Evolutionary conservation across 1,140 invertebrate genomes (phyloP), one percentile per base, ranked within the genome.

Genomic region (Philotrypesis tridentata): DNA sequence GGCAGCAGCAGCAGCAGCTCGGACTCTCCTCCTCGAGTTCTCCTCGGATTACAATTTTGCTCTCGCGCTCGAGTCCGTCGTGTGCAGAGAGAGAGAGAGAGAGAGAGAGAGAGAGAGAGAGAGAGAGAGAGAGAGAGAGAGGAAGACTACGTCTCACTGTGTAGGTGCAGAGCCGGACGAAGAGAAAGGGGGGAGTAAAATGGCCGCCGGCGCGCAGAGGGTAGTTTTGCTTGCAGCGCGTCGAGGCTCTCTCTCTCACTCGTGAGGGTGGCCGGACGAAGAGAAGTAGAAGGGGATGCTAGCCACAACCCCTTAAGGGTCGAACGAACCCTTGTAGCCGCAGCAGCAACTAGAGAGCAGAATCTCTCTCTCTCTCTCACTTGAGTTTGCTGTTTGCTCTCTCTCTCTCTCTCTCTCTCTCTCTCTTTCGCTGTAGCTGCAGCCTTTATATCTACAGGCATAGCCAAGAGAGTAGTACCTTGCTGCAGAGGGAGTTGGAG

Each of bases 221-320:
- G 87, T 87, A 86, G 87, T 84, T 87, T 87, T 85, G 86, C 84
- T 86, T 82, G 78, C 37, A 72, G 27, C 74, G 77, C 37, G 40
- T 84, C 84, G 87, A 90, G 89, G 89, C 89, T 90, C 89, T 88
- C 87, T 89, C 89, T 88, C 87, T 88, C 89, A 89, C 87, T 79
- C 33, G 78, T 37, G 79, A 65, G 80, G 79, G 80, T 82, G 63
- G 72, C 40, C 21, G 71, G 61, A 23, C 60, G 2, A 17, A 33
- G 70, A 29, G 25, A 14, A 55, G 48, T 12, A 6, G 29, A 29
- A 33, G 48, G 79, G 83, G 88, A 87, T 88, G 89, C 88, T 92
- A 92, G 91, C 91, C 91, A 91, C 91, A 92, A 91, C 90, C 91
- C 91, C 91, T 91, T 91, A 92, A 92, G 90, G 90, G 91, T 91